phyloP scores from a whole-genome alignment of 1,140 invertebrate genomes.

The Agrilus planipennis region DNA sequence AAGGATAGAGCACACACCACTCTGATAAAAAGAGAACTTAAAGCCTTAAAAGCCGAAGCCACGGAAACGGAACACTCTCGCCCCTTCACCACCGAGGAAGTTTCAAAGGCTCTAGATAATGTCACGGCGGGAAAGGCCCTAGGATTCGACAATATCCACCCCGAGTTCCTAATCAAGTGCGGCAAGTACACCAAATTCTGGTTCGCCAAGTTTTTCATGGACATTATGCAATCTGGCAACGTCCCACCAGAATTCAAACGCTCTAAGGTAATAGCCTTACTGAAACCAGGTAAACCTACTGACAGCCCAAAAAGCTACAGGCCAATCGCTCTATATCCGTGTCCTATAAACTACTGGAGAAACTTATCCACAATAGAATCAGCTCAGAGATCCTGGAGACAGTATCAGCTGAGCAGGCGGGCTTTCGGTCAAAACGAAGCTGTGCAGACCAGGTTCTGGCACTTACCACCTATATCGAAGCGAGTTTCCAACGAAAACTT shows the following conservation, averaged over 20 bases:
- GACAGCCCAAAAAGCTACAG: slow-evolving; percentile 10
- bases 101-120: slow-evolving; percentile 7
- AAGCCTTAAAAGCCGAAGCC: slow-evolving; percentile 10
- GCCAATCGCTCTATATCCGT: slow-evolving; percentile 6
- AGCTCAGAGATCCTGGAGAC: not conserved
- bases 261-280: slow-evolving; percentile 10
- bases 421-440: slow-evolving; percentile 10
- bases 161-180: slow-evolving; percentile 10
- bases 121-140: slow-evolving; percentile 7
- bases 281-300: slow-evolving; percentile 12
- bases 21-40: no score
- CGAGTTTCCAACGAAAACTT: slow-evolving; percentile 2
- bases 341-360: slow-evolving; percentile 11
- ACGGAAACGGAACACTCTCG: no score
- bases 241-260: slow-evolving; percentile 10
- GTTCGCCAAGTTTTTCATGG: slow-evolving; percentile 29
- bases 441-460: slow-evolving; percentile 12
- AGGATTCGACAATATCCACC: slow-evolving; percentile 11
- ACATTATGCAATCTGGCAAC: slow-evolving; percentile 54
- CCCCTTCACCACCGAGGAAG: slow-evolving; percentile 7
- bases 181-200: slow-evolving; percentile 4
- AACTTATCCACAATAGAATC: slow-evolving; percentile 7
- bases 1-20: slow-evolving; percentile 10
- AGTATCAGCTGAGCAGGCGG: slow-evolving; percentile 10
- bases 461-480: slow-evolving; percentile 13